phyloP scores from a whole-genome alignment of 2,888 invertebrate species.

The Adela reaumurella region DNA sequence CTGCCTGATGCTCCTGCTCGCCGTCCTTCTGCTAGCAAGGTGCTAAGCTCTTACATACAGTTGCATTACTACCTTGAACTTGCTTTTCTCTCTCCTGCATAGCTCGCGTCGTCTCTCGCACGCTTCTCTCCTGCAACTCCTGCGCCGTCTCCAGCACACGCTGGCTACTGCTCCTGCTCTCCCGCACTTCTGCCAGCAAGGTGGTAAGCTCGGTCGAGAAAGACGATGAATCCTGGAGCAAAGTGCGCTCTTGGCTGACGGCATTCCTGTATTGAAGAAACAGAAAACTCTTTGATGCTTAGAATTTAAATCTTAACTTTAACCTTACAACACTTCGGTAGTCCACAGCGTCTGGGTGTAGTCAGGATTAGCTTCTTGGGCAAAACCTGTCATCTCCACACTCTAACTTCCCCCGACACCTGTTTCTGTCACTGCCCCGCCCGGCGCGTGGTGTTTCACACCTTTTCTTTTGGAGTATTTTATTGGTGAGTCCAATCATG shows the following conservation, averaged over 20 bases:
- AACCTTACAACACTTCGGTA: no score
- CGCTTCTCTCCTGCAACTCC: conserved; percentile 34
- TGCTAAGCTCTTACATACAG: conserved; percentile 8
- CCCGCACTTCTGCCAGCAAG: conserved; percentile 41
- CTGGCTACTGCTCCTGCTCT: conserved; percentile 40
- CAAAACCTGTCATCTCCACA: no score
- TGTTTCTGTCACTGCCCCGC: no score
- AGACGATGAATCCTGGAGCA: conserved; percentile 45
- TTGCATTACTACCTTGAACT: conserved; percentile 33
- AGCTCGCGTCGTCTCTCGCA: conserved; percentile 40
- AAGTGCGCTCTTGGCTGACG: conserved; percentile 45
- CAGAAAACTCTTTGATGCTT: no score
- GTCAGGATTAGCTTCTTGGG: no score
- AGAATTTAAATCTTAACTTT: no score
- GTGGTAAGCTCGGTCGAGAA: conserved; percentile 49
- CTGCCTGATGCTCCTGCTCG: conserved; percentile 40
- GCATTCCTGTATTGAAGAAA: conserved; percentile 32
- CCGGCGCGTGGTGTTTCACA: no score
- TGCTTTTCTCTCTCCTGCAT: conserved; percentile 54
- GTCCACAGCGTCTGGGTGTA: no score
- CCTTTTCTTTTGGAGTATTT: no score
- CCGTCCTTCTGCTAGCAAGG: conserved; percentile 40
- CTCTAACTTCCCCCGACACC: no score
- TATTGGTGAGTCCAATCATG: no score
- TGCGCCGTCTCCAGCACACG: conserved; percentile 47